Conservation (phyloP, 2,888 invertebrate species). For the Callosobruchus maculatus region DNA sequence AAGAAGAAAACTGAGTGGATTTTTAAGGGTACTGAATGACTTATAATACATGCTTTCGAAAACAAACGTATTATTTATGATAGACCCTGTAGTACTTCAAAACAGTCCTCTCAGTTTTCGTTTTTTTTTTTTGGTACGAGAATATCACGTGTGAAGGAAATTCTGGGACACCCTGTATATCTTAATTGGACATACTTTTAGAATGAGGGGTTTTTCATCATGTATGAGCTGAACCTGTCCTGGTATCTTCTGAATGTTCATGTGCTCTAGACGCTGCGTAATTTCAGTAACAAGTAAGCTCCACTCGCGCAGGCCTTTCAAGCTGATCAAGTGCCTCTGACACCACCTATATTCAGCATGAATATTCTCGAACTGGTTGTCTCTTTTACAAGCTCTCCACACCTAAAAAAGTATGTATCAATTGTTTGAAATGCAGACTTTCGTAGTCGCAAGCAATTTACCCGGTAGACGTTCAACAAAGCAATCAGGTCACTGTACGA, state of each 20-base stretch:
- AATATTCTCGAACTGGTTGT: conserved; percentile 25
- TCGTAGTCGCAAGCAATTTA: conserved; percentile 38
- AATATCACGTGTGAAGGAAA: too few species aligned
- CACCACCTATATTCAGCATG: conserved; percentile 58
- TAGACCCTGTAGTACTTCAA: too few species aligned
- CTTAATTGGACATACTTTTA: conserved; percentile 43
- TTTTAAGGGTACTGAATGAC: too few species aligned
- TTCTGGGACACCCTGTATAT: neutral
- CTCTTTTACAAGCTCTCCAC: conserved; percentile 53
- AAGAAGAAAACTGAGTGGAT: too few species aligned
- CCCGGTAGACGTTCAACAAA: conserved; percentile 74
- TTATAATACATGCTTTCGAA: too few species aligned
- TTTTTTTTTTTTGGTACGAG: too few species aligned
- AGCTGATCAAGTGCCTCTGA: conserved; percentile 63
- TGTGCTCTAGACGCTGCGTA: conserved; percentile 55
- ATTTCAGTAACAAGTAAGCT: conserved; percentile 70
- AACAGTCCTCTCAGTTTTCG: too few species aligned
- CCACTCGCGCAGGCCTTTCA: conserved; percentile 70
- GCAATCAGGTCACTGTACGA: conserved; percentile 84
- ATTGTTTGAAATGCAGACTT: neutral
- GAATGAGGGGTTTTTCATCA: conserved; percentile 57
- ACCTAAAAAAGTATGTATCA: conserved; percentile 50
- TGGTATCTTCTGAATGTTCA: conserved; percentile 58
- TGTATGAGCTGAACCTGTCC: conserved; percentile 48
- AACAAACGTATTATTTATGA: too few species aligned